Conservation (phyloP, 2,888 invertebrate genomes). For the Thymelicus sylvestris region DNA sequence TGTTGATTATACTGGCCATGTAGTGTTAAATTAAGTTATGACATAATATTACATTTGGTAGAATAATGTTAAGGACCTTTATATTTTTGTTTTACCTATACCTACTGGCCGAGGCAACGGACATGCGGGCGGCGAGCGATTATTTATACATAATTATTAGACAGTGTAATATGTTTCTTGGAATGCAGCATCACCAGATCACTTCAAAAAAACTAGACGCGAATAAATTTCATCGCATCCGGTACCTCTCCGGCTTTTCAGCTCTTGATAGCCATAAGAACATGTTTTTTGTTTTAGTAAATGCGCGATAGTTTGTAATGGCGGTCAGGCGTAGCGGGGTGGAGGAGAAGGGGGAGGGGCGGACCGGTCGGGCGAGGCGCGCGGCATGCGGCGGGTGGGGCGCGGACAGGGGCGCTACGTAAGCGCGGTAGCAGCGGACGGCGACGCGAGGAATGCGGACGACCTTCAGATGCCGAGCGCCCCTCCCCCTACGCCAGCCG, state of each 20-base stretch:
- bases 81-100: not conserved
- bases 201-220: slow-evolving; percentile 74
- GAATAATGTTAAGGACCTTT: too few species aligned
- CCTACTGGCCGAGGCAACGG: not conserved
- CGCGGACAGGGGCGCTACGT: slow-evolving; percentile 76
- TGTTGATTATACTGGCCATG: too few species aligned
- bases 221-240: slow-evolving; percentile 82
- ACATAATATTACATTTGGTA: too few species aligned
- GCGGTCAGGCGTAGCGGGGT: slow-evolving; percentile 65
- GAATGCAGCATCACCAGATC: slow-evolving; percentile 75
- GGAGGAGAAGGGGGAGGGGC: slow-evolving; percentile 54
- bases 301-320: slow-evolving; percentile 81
- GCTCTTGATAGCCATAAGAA: slow-evolving; percentile 79
- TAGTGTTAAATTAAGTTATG: too few species aligned
- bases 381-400: slow-evolving; percentile 54
- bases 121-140: not conserved
- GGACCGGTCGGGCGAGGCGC: slow-evolving; percentile 48
- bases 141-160: slow-evolving; percentile 31
- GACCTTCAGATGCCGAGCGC: slow-evolving; percentile 84
- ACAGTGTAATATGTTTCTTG: slow-evolving; percentile 62
- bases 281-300: slow-evolving; percentile 82
- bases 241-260: slow-evolving; percentile 79
- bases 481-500: slow-evolving; percentile 80
- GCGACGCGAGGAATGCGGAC: slow-evolving; percentile 84
- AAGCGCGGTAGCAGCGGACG: slow-evolving; percentile 85